Base-by-base conservation (phyloP, 2,888 invertebrate genomes). In the Mesochorus sp. region DNA sequence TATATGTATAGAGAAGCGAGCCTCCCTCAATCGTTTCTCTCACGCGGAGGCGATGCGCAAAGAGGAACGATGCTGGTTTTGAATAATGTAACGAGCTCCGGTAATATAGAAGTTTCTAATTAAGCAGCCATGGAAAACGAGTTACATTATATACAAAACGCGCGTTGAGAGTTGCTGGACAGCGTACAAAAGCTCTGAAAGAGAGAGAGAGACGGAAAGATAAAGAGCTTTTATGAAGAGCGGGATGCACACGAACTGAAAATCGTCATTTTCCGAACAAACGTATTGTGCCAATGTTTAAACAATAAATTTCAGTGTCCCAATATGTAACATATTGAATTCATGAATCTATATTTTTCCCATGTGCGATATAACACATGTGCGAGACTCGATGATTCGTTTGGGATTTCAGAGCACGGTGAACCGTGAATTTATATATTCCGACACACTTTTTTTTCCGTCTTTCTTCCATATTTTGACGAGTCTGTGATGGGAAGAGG, bases 21-120 rank as follows among this genome's bases (percentile, higher is more conserved):
- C n/a, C n/a, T n/a, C n/a, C n/a, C n/a, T n/a, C n/a, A n/a, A n/a
- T n/a, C n/a, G n/a, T n/a, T n/a, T n/a, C n/a, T n/a, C n/a, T n/a
- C n/a, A n/a, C n/a, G n/a, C n/a, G n/a, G n/a, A n/a, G n/a, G n/a
- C n/a, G n/a, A n/a, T n/a, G n/a, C n/a, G n/a, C n/a, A 49, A 21
- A 55, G 61, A 37, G 21, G 34, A 28, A 49, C 53, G 85, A 64
- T 47, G 57, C 24, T 82, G 37, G 86, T 85, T 89, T 86, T 88
- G 89, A 89, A 91, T 91, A 90, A 91, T 90, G 89, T 90, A 91
- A 90, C 89, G 87, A 89, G 86, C 86, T 84, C 82, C 76, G 82
- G 74, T 73, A 53, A 53, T 80, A 83, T 84, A 82, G 82, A 89
- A 90, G 89, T 90, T 91, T 89, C 89, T 91, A 91, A 91, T 91